Base-by-base conservation (phyloP, 2,797 vertebrate genomes). In the Brachymystax lenok region DNA sequence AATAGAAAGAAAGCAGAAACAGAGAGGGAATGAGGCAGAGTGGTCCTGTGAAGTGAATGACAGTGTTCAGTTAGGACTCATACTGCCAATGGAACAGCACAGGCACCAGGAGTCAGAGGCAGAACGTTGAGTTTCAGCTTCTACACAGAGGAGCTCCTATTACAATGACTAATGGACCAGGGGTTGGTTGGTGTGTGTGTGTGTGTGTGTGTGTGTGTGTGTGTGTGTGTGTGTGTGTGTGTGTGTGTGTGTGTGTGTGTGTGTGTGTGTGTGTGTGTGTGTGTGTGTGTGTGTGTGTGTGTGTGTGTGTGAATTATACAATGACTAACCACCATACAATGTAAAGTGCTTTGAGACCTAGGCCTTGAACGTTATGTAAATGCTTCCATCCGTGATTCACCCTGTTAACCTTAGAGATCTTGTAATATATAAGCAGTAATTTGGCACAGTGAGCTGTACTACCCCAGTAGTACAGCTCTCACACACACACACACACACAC, bases 221-320 rank as follows among this genome's bases (percentile, higher is more conserved):
- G 40, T 51, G 35, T 71, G 46, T 50, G 69, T 51, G 40, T 71
- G 69, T 71, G 69, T 71, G 69, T 21, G 69, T 50, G 35, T 51
- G 46, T 71, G 35, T 51, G 69, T 46, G 46, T 52, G 69, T 51
- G 33, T 51, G 69, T 50, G 69, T 27, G 69, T 71, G 69, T 70
- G 69, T 50, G 69, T 50, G 35, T 13, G 69, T 70, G 69, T 50
- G 67, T 69, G 67, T 46, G 67, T 69, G 67, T 69, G 67, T 69
- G 33, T 69, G 67, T 69, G 30, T 4, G 30, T 33, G 28, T 5
- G 50, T 4, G 4, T 8, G 8, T 7, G 46, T 3, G 46, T 50
- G 6, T 51, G 50, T 13, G 50, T 51, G 50, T 0, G 50, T 54
- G 10, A 46, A 46, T 13, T 12, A 46, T 12, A 46, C 10, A 10